A percentile compares a stretch with the other conserved stretches of the same genome.
Conservation (phyloP, 1,140 invertebrate species). For the Chelonus insularis region DNA sequence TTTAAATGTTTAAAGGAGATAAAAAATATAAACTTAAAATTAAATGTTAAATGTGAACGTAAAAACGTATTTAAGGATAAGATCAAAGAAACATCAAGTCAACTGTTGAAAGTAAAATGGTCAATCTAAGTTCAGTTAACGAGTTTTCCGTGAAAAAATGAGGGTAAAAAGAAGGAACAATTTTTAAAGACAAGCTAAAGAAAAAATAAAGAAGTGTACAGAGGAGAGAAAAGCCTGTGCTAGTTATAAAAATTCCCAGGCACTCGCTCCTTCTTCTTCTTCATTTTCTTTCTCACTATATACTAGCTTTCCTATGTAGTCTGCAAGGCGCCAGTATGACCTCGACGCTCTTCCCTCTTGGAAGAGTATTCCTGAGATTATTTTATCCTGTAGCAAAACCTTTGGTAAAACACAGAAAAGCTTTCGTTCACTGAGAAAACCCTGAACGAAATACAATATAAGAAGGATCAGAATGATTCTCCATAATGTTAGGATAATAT, state of each 20-base stretch:
- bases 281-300: background rate
- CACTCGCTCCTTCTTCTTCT: constrained; percentile 2
- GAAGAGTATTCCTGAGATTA: constrained; percentile 9
- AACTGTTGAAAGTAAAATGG: background rate
- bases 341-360: background rate
- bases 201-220: constrained; percentile 11
- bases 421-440: constrained; percentile 4
- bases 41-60: background rate
- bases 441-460: background rate
- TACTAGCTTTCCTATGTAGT: constrained; percentile 9
- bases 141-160: background rate
- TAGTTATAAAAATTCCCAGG: constrained; percentile 25
- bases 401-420: background rate
- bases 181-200: background rate
- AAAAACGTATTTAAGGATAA: too few species aligned
- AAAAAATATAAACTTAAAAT: background rate
- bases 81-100: background rate
- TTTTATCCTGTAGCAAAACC: constrained; percentile 5
- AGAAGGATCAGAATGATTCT: background rate
- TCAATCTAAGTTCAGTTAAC: constrained; percentile 7
- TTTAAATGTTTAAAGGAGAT: background rate
- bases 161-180: background rate
- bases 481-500: background rate
- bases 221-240: constrained; percentile 9
- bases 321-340: constrained; percentile 16